These are phyloP conservation scores for Seriola rivoliana DNA, from an alignment of 2,113 vertebrate species.

Conservation along the genomic window DNA sequence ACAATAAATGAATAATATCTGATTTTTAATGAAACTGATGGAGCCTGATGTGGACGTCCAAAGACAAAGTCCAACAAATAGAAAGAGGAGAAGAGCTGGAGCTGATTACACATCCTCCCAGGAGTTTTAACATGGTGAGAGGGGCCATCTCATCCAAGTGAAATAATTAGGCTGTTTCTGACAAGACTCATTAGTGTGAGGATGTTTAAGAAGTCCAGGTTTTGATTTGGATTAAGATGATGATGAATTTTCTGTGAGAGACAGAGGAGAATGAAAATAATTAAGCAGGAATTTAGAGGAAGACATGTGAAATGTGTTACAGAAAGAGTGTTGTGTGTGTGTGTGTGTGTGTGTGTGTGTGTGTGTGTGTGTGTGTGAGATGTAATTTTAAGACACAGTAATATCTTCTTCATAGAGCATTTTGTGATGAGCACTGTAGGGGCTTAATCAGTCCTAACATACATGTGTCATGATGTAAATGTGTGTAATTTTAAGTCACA, in stretches of 20 bases:
- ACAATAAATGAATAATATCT: not conserved
- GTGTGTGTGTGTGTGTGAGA: not conserved
- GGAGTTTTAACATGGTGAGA: slow-evolving; percentile 10
- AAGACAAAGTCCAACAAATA: not conserved
- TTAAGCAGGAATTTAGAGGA: not conserved
- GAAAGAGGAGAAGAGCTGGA: not conserved
- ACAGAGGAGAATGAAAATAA: not conserved
- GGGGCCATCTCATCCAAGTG: slow-evolving; percentile 14
- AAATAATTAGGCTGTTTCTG: slow-evolving; percentile 26
- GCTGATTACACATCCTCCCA: slow-evolving; percentile 1
- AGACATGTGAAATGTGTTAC: not conserved
- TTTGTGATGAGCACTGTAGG: not conserved
- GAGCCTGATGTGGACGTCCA: not conserved
- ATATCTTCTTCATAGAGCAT: not conserved
- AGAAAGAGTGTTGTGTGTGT: not conserved
- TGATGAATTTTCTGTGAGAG: not conserved
- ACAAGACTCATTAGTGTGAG: slow-evolving; percentile 24
- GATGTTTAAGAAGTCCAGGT: slow-evolving; percentile 3
- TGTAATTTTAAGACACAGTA: not conserved
- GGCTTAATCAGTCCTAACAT: not conserved
- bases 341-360: not conserved
- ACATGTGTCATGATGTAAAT: not conserved
- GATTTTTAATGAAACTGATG: not conserved
- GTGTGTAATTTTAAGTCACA: not conserved
- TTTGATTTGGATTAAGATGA: slow-evolving; percentile 14